These are phyloP conservation scores for Leptopilina drosophilae DNA, from an alignment of 2,888 invertebrate species.

Conservation along the genomic window DNA sequence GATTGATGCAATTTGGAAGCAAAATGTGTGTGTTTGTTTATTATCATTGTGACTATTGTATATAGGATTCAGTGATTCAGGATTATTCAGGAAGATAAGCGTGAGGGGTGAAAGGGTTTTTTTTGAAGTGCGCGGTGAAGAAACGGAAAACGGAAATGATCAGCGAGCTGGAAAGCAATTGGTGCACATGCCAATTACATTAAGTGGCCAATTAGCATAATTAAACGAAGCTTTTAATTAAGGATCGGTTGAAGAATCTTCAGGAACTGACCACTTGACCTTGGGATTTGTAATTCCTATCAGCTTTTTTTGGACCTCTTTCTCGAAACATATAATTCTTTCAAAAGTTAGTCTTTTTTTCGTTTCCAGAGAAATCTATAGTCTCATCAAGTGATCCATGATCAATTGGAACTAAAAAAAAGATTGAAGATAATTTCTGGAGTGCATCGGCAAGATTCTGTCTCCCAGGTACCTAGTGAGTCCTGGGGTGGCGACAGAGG, in stretches of 20 bases:
- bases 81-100: too few relatives aligned
- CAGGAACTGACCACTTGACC: too few relatives aligned
- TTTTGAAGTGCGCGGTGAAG: conserved; percentile 55
- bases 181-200: conserved; percentile 65
- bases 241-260: too few relatives aligned
- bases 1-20: too few relatives aligned
- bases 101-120: conserved; percentile 43
- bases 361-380: too few relatives aligned
- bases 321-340: too few relatives aligned
- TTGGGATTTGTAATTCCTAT: too few relatives aligned
- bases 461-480: conserved; percentile 72
- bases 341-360: too few relatives aligned
- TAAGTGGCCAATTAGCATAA: conserved; percentile 73
- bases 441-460: conserved; percentile 73
- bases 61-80: too few relatives aligned
- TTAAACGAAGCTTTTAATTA: conserved; percentile 56
- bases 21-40: too few relatives aligned
- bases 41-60: too few relatives aligned
- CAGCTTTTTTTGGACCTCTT: too few relatives aligned
- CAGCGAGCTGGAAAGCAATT: conserved; percentile 49
- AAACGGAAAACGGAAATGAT: conserved; percentile 72
- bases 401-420: background rate
- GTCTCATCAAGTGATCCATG: background rate
- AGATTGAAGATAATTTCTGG: background rate
- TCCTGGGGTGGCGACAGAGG: conserved; percentile 74